phyloP scores from a whole-genome alignment of 2,888 invertebrate genomes.

The Ctenicera cuprea region DNA sequence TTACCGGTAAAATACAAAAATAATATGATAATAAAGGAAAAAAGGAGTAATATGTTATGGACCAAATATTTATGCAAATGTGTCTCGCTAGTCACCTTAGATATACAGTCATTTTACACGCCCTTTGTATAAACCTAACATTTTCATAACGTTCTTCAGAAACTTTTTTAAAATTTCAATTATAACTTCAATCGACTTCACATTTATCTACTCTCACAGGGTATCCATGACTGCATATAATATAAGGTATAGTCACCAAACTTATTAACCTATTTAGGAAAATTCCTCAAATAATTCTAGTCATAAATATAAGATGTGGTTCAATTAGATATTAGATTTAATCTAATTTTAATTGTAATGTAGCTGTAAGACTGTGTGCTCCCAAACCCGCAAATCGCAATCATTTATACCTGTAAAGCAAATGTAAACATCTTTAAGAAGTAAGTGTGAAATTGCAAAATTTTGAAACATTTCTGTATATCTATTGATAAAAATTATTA shows the following conservation, averaged over 20 bases:
- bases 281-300: slow-evolving; percentile 36
- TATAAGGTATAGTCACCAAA: slow-evolving; percentile 22
- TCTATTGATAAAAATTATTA: background rate
- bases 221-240: slow-evolving; percentile 29
- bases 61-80: slow-evolving; percentile 21
- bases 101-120: background rate
- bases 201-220: slow-evolving; percentile 32
- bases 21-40: background rate
- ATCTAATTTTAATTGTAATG: slow-evolving; percentile 5
- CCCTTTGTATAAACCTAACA: background rate
- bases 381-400: background rate
- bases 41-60: slow-evolving; percentile 3
- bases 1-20: background rate
- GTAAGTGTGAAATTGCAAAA: background rate
- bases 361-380: slow-evolving; percentile 42
- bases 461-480: background rate
- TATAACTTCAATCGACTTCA: background rate
- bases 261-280: slow-evolving; percentile 13
- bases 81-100: slow-evolving; percentile 13
- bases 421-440: background rate
- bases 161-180: background rate
- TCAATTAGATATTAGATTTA: slow-evolving; percentile 28
- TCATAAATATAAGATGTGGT: slow-evolving; percentile 11
- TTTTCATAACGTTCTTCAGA: background rate
- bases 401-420: background rate